Base-by-base conservation (phyloP, 2,113 vertebrate species). In the Notothenia coriiceps region DNA sequence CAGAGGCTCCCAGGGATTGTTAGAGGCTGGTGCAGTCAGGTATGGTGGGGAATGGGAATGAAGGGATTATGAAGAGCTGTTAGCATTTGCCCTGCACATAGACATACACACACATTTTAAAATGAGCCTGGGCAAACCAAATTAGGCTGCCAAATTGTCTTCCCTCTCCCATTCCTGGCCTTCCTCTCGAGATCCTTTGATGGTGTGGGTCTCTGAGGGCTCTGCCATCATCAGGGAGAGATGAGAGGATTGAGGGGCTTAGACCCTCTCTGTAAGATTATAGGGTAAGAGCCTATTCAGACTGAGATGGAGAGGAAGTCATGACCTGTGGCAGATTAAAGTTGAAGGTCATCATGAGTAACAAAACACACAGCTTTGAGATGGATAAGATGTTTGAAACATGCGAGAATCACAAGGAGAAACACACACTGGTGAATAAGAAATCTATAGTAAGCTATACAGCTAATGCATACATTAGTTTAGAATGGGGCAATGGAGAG, bases 41-140 rank as follows among this genome's bases (percentile, higher is more conserved):
- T 69, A 61, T 91, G 86, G 61, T 70, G 62, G 35, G 52, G 86
- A 91, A 93, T 88, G 67, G 79, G 76, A 92, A 93, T 91, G 79
- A 89, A 86, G 83, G 74, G 85, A 91, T 94, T 88, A 87, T 83
- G 74, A 89, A 74, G 63, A 85, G 73, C 85, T 82, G 65, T 85
- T 87, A 87, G 71, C 75, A 69, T 71, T 82, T 75, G 46, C 63
- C 69, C 71, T 51, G 49, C 60, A 72, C 49, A 72, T 68, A 84
- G 47, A 83, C 52, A 65, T 60, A 66, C 52, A 52, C 46, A 71
- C 64, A 70, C 68, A 82, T 43, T 74, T 66, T 65, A 69, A 64
- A 69, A 70, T 61, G 47, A 71, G 69, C 22, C 55, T 8, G 10
- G 43, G 65, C 56, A 59, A 79, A 86, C 78, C 68, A 83, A 82